Percentiles rank a stretch among this genome's conserved stretches.
phyloP scores from a whole-genome alignment of 1,140 invertebrate species.

The Homalodisca vitripennis region DNA sequence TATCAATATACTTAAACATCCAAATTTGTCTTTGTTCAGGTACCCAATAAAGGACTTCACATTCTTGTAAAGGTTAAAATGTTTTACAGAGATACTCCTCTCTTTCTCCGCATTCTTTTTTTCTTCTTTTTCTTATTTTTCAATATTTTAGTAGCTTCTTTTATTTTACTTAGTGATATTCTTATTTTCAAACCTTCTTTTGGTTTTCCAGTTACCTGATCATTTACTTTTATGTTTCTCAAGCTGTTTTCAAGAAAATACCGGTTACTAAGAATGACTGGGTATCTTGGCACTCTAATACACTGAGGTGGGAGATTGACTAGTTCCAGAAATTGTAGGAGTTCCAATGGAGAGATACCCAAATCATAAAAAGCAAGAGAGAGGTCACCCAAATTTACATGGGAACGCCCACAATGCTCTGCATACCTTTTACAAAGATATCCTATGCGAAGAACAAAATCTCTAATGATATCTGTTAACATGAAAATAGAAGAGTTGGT shows the following conservation, averaged over 20 bases:
- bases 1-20: too few species aligned
- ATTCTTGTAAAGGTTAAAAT: too few species aligned
- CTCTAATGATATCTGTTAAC: neutral
- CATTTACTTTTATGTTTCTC: neutral
- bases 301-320: neutral
- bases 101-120: neutral
- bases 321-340: neutral
- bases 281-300: neutral
- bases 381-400: neutral
- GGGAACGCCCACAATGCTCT: constrained; percentile 6
- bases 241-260: neutral
- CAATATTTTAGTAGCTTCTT: neutral
- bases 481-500: neutral
- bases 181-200: constrained; percentile 5
- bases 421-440: neutral
- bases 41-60: too few species aligned
- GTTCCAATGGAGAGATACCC: neutral
- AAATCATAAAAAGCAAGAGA: constrained; percentile 3
- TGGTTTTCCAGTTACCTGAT: neutral
- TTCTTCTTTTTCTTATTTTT: neutral
- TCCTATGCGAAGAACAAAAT: neutral
- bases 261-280: neutral
- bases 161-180: constrained; percentile 9
- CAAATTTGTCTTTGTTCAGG: too few species aligned
- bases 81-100: neutral